Evolutionary conservation across 2,797 vertebrate genomes (phyloP).

Genomic region (Thalassophryne amazonica): DNA sequence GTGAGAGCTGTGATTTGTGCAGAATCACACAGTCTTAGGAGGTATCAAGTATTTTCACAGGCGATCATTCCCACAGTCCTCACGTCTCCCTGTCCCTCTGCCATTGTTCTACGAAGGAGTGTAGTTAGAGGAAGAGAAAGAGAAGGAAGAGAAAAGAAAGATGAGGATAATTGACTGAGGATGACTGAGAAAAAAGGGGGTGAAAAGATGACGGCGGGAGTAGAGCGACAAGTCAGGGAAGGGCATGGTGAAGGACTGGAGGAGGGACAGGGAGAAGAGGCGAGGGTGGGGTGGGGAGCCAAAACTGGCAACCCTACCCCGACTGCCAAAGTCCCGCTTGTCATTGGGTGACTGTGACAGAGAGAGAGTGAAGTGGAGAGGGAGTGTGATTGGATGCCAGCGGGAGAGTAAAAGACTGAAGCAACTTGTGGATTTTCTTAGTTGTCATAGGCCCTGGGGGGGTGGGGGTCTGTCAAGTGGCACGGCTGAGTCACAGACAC

Average conservation of each 20-base stretch:
- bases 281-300: constrained; percentile 60
- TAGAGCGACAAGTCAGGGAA: constrained; percentile 44
- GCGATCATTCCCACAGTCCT: constrained; percentile 64
- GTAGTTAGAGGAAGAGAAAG: constrained; percentile 68
- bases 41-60: constrained; percentile 34
- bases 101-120: constrained; percentile 57
- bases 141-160: constrained; percentile 23
- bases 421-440: constrained; percentile 62
- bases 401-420: constrained; percentile 59
- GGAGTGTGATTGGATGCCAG: constrained; percentile 57
- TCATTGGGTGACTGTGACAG: constrained; percentile 71
- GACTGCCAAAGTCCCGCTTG: constrained; percentile 75
- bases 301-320: constrained; percentile 76
- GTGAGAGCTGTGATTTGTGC: constrained; percentile 14
- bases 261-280: constrained; percentile 61
- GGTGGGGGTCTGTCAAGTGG: constrained; percentile 64
- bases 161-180: constrained; percentile 67
- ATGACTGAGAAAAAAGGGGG: constrained; percentile 64
- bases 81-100: constrained; percentile 31
- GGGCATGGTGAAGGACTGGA: constrained; percentile 68
- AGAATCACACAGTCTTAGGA: constrained; percentile 16
- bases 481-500: constrained; percentile 56
- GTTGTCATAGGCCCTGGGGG: constrained; percentile 71
- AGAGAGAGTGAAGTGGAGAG: constrained; percentile 24
- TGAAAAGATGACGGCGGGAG: constrained; percentile 36